These are phyloP conservation scores for Zosterops pallidus DNA, from an alignment of 2,113 vertebrate species.

Conservation along the genomic window DNA sequence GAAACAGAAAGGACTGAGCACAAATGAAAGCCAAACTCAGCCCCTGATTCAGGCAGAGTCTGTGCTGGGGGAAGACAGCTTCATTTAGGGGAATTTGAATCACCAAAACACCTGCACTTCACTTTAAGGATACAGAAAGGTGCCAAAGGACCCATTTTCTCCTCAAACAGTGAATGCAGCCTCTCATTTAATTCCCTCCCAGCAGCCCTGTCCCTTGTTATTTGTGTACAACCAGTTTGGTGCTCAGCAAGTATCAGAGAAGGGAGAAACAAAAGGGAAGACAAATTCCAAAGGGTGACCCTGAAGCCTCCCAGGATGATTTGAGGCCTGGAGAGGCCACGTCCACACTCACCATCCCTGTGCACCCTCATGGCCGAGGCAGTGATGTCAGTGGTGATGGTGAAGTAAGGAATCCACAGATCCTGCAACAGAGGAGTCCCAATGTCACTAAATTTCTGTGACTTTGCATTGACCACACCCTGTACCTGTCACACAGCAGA, in stretches of 20 bases:
- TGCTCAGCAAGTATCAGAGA: not conserved
- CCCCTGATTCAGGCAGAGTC: not conserved
- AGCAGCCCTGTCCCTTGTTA: not conserved
- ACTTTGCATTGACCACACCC: not conserved
- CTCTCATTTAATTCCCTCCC: not conserved
- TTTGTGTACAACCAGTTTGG: not conserved
- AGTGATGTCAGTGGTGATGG: conserved; percentile 91
- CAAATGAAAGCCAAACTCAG: not conserved
- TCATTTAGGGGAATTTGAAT: not conserved
- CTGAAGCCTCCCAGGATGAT: not conserved
- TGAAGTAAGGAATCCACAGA: conserved; percentile 92
- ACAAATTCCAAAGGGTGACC: not conserved
- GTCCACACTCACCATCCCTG: conserved; percentile 82
- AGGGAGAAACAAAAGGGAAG: not conserved
- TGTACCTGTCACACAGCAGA: not conserved
- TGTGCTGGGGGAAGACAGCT: not conserved
- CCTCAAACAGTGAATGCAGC: not conserved
- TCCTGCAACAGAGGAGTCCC: conserved; percentile 74
- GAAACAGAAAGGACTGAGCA: not conserved
- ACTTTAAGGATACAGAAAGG: not conserved
- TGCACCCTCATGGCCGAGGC: conserved; percentile 90
- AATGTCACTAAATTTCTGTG: not conserved
- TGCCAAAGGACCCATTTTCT: not conserved
- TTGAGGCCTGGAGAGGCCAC: not conserved
- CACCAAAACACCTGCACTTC: not conserved